Conservation (phyloP, 2,113 vertebrate species). For the Jacana jacana region DNA sequence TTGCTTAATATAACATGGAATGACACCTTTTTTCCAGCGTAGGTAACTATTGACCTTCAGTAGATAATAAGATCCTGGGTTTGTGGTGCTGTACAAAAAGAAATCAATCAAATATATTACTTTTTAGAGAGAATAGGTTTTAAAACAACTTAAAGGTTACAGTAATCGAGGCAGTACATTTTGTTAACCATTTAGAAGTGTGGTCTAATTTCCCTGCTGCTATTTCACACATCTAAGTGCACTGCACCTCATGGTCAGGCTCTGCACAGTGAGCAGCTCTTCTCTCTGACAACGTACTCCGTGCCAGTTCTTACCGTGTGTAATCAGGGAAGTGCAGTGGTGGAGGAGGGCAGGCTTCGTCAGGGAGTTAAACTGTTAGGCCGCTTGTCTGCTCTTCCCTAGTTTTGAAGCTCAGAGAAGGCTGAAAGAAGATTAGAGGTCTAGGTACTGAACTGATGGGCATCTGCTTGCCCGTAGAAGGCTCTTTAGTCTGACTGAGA, state of each 20-base stretch:
- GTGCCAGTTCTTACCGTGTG: background rate
- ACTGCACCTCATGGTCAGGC: background rate
- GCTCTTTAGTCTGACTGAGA: background rate
- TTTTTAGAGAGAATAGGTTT: background rate
- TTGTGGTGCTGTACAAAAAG: background rate
- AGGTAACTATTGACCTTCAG: background rate
- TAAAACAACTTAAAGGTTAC: background rate
- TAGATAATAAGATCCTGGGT: background rate
- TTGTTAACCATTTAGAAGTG: background rate
- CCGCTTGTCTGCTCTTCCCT: background rate
- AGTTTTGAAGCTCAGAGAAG: background rate
- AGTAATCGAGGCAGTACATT: background rate
- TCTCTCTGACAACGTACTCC: background rate
- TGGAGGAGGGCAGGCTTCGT: accelerated
- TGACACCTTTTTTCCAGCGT: background rate
- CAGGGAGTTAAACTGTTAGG: background rate
- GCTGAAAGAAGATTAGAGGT: background rate
- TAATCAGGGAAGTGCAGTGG: background rate
- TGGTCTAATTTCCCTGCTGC: background rate
- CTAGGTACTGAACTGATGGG: background rate
- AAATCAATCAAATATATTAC: background rate
- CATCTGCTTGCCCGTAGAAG: background rate
- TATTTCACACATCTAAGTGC: background rate
- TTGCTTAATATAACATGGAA: background rate
- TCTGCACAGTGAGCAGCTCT: background rate